A percentile compares a stretch with the other conserved stretches of the same genome.
phyloP scores from a whole-genome alignment of 2,113 vertebrate species.

The Aviceda subcristata region DNA sequence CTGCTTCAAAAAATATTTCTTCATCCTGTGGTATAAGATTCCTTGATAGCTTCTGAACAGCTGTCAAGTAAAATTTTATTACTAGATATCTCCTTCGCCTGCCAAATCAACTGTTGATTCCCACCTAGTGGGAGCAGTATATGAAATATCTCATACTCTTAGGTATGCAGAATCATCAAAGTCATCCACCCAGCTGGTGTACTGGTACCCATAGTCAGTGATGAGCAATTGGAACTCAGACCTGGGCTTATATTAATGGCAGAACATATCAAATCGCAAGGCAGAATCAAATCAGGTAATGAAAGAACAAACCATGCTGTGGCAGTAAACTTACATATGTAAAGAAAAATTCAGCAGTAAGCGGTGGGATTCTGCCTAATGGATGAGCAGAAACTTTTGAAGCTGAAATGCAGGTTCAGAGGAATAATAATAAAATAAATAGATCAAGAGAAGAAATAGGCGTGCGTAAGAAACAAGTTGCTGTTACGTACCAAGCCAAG shows the following conservation, averaged over 20 bases:
- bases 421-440: not conserved
- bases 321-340: not conserved
- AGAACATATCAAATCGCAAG: not conserved
- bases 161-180: not conserved
- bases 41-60: constrained; percentile 39
- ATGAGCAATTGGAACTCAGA: not conserved
- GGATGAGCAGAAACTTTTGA: not conserved
- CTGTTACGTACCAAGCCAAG: not conserved
- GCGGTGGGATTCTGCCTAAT: not conserved
- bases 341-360: not conserved
- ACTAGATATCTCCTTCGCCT: not conserved
- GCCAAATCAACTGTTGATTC: constrained; percentile 15
- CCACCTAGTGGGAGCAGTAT: not conserved
- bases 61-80: constrained; percentile 53
- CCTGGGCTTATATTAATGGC: not conserved
- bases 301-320: not conserved
- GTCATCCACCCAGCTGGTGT: not conserved
- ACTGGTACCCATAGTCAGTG: not conserved
- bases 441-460: not conserved
- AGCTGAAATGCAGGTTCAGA: not conserved
- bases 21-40: not conserved
- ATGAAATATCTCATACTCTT: not conserved
- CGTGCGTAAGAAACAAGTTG: not conserved
- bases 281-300: not conserved
- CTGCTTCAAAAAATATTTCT: constrained; percentile 23